Evolutionary conservation across 2,797 vertebrate species (phyloP).

Genomic region (Thaleichthys pacificus): DNA sequence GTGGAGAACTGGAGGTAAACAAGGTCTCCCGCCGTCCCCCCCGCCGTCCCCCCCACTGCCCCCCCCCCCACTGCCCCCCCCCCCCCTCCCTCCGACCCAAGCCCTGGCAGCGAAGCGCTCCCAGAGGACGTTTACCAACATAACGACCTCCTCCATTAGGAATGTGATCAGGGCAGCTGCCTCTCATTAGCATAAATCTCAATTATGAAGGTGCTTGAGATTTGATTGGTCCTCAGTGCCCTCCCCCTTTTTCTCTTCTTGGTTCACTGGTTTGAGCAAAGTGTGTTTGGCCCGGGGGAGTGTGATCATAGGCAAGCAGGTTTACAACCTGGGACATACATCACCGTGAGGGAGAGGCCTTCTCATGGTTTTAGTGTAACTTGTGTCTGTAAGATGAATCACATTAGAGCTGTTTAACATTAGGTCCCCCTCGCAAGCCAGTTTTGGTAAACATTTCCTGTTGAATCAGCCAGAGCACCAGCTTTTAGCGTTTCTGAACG

Average conservation of each 20-base stretch:
- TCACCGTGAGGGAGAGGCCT: slow-evolving; percentile 24
- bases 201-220: slow-evolving; percentile 33
- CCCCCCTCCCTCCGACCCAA: no score
- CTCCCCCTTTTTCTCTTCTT: slow-evolving; percentile 21
- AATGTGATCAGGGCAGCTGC: slow-evolving; percentile 40
- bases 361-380: slow-evolving; percentile 37
- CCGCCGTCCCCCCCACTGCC: not conserved
- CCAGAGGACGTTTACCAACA: slow-evolving; percentile 8
- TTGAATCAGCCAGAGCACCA: slow-evolving; percentile 34
- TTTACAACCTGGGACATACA: slow-evolving; percentile 6
- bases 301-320: slow-evolving; percentile 13
- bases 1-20: slow-evolving; percentile 14
- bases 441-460: slow-evolving; percentile 26
- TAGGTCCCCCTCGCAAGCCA: slow-evolving; percentile 25
- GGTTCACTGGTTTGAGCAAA: slow-evolving; percentile 21
- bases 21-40: slow-evolving; percentile 14
- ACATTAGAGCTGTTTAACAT: slow-evolving; percentile 40
- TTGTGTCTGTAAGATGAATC: slow-evolving; percentile 24
- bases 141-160: slow-evolving; percentile 33
- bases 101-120: not conserved
- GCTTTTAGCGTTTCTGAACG: slow-evolving; percentile 16
- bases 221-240: slow-evolving; percentile 30
- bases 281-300: slow-evolving; percentile 16
- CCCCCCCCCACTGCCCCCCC: not conserved
- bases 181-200: slow-evolving; percentile 42